Base-by-base conservation (phyloP, 2,113 vertebrate genomes). In the Lipophrys pholis region DNA sequence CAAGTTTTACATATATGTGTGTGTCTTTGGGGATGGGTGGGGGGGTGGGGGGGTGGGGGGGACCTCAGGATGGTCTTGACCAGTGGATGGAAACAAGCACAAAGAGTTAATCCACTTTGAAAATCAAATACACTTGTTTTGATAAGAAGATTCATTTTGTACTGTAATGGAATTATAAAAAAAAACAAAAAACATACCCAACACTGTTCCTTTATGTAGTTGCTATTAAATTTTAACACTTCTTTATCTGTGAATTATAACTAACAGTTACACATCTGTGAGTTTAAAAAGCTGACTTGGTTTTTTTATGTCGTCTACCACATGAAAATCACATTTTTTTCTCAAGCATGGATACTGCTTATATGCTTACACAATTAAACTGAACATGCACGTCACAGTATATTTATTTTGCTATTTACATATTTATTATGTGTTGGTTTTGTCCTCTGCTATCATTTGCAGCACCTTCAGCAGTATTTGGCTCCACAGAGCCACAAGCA, bases 351-450 rank as follows among this genome's bases (percentile, higher is more conserved):
- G 83, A 53, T 59, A 72, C 43, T 73, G 60, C 70, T 83, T 70
- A 61, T 73, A 70, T 76, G 67, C 39, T 63, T 75, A 49, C 61
- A 51, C 15, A 66, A 66, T 63, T 69, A 53, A 82, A 76, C 74
- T 69, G 35, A 67, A 85, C 76, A 83, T 79, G 80, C 82, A 86
- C 57, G 72, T 70, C 75, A 80, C 49, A 17, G 8, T 78, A 49
- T 88, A 89, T 90, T 90, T 91, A 90, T 90, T 86, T 85, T 76
- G 42, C 85, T 91, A 87, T 91, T 91, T 89, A 85, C 88, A 72
- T 89, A 89, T 91, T 91, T 92, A 90, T 86, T 76, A 82, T 60
- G 81, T 76, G 43, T 68, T 52, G 8, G 54, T 82, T 86, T 79
- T 69, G 41, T 73, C 84, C 82, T 68, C 14, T 77, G 56, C 73